A percentile compares a stretch with the other conserved stretches of the same genome.
These are phyloP conservation scores for Heliothis peltigera DNA, from an alignment of 2,888 invertebrate genomes.

Conservation along the genomic window DNA sequence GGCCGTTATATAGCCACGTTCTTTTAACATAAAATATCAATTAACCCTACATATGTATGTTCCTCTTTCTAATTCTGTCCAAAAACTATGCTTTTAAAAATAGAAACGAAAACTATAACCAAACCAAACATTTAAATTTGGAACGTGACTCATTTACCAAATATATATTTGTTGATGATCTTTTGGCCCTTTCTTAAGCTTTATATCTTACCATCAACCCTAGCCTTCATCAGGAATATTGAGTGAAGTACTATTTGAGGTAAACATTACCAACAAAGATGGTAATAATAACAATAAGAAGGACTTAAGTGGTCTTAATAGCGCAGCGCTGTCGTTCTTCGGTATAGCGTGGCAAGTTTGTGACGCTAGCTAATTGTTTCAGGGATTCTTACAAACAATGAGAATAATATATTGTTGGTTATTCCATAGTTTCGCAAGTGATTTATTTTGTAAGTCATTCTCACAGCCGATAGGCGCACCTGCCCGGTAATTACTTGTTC, in stretches of 20 bases:
- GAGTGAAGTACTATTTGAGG: constrained; percentile 57
- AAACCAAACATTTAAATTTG: not conserved
- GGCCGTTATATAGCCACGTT: no score
- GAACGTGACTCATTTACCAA: not conserved
- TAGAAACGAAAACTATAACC: no score
- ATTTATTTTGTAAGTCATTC: constrained; percentile 4
- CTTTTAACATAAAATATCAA: no score
- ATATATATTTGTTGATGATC: not conserved
- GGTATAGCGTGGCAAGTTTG: constrained; percentile 48
- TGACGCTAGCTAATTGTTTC: constrained; percentile 50
- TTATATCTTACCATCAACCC: constrained; percentile 31
- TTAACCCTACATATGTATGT: no score
- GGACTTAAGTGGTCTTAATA: constrained; percentile 60
- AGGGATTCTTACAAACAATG: constrained; percentile 37
- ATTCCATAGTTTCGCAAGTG: constrained; percentile 2
- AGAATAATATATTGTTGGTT: constrained; percentile 11
- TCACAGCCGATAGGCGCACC: no score
- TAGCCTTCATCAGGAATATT: constrained; percentile 47
- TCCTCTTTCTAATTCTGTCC: no score
- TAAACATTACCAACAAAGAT: constrained; percentile 49
- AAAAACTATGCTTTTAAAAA: no score
- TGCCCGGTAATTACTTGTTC: no score
- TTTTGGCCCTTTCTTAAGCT: not conserved
- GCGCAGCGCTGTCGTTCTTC: constrained; percentile 30
- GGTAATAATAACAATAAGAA: constrained; percentile 63